A percentile compares a stretch with the other conserved stretches of the same genome.
Conservation (phyloP, 2,888 invertebrate species). For the Tenthredo distinguenda region DNA sequence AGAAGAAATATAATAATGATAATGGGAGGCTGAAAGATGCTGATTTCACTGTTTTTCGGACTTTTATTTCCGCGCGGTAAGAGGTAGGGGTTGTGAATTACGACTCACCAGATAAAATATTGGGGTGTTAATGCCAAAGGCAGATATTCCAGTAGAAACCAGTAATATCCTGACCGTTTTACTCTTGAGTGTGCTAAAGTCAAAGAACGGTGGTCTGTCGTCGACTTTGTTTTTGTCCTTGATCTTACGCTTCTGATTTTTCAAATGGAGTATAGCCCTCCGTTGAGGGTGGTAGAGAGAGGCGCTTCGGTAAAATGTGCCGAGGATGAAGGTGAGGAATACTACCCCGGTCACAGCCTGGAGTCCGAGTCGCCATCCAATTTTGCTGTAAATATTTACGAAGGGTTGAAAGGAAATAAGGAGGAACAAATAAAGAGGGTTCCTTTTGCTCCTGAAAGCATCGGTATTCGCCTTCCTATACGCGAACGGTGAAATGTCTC, state of each 20-base stretch:
- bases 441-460: background rate
- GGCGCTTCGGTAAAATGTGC: slow-evolving; percentile 93
- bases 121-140: slow-evolving; percentile 92
- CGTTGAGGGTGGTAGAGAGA: slow-evolving; percentile 93
- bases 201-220: slow-evolving; percentile 91
- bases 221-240: slow-evolving; percentile 89
- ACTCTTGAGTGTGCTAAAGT: slow-evolving; percentile 91
- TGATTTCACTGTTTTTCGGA: slow-evolving; percentile 18
- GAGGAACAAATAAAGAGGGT: background rate
- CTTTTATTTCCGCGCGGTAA: background rate
- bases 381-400: slow-evolving; percentile 80
- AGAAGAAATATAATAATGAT: background rate
- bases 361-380: slow-evolving; percentile 90
- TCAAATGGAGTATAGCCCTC: slow-evolving; percentile 92
- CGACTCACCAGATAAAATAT: slow-evolving; percentile 86
- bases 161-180: slow-evolving; percentile 91
- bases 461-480: background rate
- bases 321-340: slow-evolving; percentile 90
- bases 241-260: slow-evolving; percentile 92
- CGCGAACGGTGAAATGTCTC: background rate
- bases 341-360: slow-evolving; percentile 93
- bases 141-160: slow-evolving; percentile 88
- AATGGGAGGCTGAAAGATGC: slow-evolving; percentile 1
- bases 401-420: background rate
- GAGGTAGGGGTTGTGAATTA: background rate